These are phyloP conservation scores for Lepidochrysops patricia DNA, from an alignment of 2,888 invertebrate genomes.

Conservation along the genomic window DNA sequence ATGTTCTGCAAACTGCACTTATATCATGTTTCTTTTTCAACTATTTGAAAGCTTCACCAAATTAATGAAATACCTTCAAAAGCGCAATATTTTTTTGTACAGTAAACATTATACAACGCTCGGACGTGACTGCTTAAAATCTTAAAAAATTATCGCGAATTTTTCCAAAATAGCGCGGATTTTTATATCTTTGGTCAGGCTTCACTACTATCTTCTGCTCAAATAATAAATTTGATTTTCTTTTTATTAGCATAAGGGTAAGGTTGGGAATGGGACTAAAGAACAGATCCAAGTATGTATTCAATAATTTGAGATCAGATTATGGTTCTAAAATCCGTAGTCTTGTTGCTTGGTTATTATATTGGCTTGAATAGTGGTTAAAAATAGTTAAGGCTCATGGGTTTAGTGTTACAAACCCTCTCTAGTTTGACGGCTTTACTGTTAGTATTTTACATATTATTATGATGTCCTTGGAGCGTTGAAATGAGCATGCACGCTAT, in stretches of 20 bases:
- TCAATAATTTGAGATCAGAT: background rate
- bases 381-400: background rate
- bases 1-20: background rate
- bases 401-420: background rate
- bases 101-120: no score
- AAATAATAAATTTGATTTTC: background rate
- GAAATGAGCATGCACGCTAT: background rate
- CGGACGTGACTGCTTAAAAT: no score
- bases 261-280: conserved; percentile 12
- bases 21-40: background rate
- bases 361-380: background rate
- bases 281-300: conserved; percentile 14
- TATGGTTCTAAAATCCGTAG: conserved; percentile 9
- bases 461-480: background rate
- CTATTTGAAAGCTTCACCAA: no score
- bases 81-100: no score
- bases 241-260: conserved; percentile 14
- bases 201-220: background rate
- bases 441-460: background rate
- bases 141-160: no score
- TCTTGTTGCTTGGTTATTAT: background rate
- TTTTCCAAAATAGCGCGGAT: no score
- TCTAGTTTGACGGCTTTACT: background rate
- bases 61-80: no score
- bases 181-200: no score